Percentiles rank a stretch among this genome's conserved stretches.
phyloP scores from a whole-genome alignment of 1,140 invertebrate genomes.

The Drosophila mojavensis region DNA sequence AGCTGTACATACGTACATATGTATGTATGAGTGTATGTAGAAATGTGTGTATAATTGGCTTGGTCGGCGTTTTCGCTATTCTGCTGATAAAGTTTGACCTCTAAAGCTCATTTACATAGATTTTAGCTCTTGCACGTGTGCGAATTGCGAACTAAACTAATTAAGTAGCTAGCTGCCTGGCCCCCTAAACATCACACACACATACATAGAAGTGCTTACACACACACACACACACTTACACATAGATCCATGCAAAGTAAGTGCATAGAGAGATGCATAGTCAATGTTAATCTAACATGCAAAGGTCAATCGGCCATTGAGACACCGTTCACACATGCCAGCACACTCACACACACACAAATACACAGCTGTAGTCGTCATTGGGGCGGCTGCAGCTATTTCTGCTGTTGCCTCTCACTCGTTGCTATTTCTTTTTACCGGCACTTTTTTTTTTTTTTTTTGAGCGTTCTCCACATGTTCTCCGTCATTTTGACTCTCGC shows the following conservation, averaged over 20 bases:
- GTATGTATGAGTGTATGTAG: constrained; percentile 2
- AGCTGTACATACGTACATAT: background rate
- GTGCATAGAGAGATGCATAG: constrained; percentile 37
- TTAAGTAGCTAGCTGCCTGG: constrained; percentile 48
- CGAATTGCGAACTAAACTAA: constrained; percentile 61
- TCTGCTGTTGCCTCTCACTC: background rate
- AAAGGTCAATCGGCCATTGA: constrained; percentile 79
- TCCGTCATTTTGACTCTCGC: constrained; percentile 56
- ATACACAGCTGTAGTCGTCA: constrained; percentile 9
- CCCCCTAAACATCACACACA: constrained; percentile 11
- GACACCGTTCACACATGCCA: constrained; percentile 27
- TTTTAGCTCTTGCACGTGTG: constrained; percentile 62
- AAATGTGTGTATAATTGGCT: constrained; percentile 27
- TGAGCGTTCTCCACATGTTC: constrained; percentile 17
- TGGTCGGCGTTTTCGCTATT: constrained; percentile 29
- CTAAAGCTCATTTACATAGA: constrained; percentile 62
- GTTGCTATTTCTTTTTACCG: constrained; percentile 4
- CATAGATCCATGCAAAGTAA: constrained; percentile 13
- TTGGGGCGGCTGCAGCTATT: constrained; percentile 3
- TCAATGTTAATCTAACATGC: constrained; percentile 78
- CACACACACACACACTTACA: background rate
- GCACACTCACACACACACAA: constrained; percentile 9
- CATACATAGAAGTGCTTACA: background rate
- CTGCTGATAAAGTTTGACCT: constrained; percentile 64
- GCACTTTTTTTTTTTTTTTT: constrained; percentile 4